Evolutionary conservation across 2,113 vertebrate species (phyloP), one percentile per base, ranked within the genome.

Genomic region (Zosterops pallidus): DNA sequence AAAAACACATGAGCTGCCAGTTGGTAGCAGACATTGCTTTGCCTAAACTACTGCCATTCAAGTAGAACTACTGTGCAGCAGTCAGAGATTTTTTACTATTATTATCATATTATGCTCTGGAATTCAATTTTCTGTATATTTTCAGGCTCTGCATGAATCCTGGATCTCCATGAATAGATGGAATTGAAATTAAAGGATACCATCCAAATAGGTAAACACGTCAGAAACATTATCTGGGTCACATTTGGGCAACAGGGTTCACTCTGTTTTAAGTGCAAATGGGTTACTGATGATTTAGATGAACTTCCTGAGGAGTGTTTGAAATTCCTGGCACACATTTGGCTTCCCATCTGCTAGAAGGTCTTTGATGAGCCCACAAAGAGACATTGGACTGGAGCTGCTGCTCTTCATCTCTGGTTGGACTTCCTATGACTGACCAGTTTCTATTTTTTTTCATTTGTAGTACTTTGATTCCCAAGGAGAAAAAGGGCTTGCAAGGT

Each of bases 251-350:
- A 95, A 80, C 63, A 77, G 95, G 42, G 76, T 89, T 96, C 0
- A 0, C 67, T 96, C 82, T 95, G 82, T 94, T 97, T 97, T 93
- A 96, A 96, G 96, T 96, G 95, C 88, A 96, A 97, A 96, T 92
- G 86, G 63, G 71, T 85, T 94, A 25, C 79, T 96, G 92, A 87
- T 70, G 79, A 79, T 95, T 97, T 91, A 86, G 86, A 94, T 94
- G 89, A 96, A 95, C 84, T 95, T 97, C 95, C 95, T 95, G 96
- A 76, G 82, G 82, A 95, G 84, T 26, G 68, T 85, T 95, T 95
- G 95, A 94, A 94, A 97, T 97, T 97, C 94, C 90, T 97, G 95
- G 96, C 95, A 86, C 89, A 71, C 1, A 0, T 91, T 95, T 0
- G 5, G 15, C 82, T 87, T 96, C 42, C 96, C 97, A 97, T 97